Conservation (phyloP, 2,113 vertebrate species). For the Mionectes macconnelli region DNA sequence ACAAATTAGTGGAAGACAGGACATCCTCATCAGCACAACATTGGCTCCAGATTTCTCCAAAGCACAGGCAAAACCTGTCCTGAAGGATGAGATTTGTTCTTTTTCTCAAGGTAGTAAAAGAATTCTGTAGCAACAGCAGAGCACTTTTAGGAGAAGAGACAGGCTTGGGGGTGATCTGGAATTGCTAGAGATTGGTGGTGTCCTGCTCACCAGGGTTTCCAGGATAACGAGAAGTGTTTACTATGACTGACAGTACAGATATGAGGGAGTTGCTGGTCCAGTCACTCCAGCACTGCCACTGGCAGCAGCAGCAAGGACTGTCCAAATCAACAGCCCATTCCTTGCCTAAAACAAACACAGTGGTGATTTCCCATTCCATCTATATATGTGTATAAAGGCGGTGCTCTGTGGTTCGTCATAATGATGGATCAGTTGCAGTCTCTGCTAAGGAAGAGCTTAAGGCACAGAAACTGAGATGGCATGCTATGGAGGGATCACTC, state of each 20-base stretch:
- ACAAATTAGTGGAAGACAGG: neutral
- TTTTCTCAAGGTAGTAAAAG: neutral
- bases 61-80: neutral
- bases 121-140: neutral
- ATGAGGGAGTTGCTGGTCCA: neutral
- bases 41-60: neutral
- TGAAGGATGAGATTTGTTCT: neutral
- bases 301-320: neutral
- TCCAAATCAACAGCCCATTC: neutral
- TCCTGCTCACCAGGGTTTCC: neutral
- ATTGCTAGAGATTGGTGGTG: neutral
- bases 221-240: neutral
- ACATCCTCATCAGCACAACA: neutral
- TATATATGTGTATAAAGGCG: neutral
- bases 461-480: neutral
- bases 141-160: neutral
- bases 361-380: neutral
- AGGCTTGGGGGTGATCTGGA: neutral
- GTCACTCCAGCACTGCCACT: neutral
- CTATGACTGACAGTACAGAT: neutral
- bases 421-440: neutral
- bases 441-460: neutral
- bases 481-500: neutral
- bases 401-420: neutral
- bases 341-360: neutral